Conservation (phyloP, 2,113 vertebrate genomes). For the Manacus vitellinus region DNA sequence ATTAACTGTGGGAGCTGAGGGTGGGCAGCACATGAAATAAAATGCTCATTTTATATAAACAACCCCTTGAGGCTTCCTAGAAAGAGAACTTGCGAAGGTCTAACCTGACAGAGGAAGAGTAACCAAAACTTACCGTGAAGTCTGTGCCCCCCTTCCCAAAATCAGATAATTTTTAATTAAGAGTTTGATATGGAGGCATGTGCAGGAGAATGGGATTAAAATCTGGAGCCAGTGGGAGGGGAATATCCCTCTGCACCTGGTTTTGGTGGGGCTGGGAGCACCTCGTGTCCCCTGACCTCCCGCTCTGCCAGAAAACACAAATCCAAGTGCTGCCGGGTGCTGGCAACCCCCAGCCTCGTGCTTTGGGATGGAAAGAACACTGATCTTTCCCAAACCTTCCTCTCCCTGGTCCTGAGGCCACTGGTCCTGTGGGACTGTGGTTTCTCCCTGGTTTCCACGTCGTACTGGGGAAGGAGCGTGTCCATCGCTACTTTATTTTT, state of each 20-base stretch:
- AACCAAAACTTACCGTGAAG: neutral
- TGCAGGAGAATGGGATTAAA: neutral
- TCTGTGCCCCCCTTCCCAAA: neutral
- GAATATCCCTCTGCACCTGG: neutral
- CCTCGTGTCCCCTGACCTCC: neutral
- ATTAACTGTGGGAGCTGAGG: neutral
- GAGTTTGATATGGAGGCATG: neutral
- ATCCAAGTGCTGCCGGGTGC: neutral
- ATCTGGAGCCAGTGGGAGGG: neutral
- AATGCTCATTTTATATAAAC: neutral
- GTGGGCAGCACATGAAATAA: neutral
- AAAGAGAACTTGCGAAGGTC: neutral
- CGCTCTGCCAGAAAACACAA: neutral
- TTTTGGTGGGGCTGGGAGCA: neutral
- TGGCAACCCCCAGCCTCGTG: neutral
- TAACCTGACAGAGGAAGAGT: neutral
- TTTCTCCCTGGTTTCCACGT: neutral
- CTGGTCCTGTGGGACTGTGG: neutral
- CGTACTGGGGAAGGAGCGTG: neutral
- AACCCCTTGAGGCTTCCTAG: neutral
- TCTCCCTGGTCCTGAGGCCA: accelerated
- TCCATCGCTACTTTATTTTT: neutral
- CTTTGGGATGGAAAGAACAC: neutral
- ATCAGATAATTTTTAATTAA: neutral
- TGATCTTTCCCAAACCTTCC: accelerated